These are phyloP conservation scores for Procambarus virginalis DNA, from an alignment of 1,140 invertebrate species.

Conservation along the genomic window DNA sequence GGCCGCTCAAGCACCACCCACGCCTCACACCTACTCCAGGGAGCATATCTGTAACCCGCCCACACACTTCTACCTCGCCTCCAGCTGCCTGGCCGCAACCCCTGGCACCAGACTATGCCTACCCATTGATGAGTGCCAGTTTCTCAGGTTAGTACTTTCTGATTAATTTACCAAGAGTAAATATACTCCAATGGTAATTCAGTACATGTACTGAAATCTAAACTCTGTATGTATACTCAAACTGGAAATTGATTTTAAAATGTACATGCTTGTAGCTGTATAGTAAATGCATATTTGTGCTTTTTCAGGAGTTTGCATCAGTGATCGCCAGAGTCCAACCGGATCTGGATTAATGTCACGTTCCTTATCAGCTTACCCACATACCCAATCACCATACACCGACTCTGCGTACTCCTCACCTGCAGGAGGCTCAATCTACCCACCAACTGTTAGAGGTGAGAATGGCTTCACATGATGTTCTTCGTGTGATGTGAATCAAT, in stretches of 20 bases:
- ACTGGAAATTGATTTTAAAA: too few relatives aligned
- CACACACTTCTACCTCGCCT: conserved; percentile 42
- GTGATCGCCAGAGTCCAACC: conserved; percentile 34
- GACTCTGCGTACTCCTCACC: conserved; percentile 64
- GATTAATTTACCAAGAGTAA: not conserved
- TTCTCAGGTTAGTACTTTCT: conserved; percentile 64
- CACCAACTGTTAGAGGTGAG: conserved; percentile 69
- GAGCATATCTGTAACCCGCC: conserved; percentile 5
- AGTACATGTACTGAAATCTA: too few relatives aligned
- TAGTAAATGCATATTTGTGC: too few relatives aligned
- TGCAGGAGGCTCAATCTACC: conserved; percentile 64
- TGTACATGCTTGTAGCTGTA: too few relatives aligned
- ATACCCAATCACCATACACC: conserved; percentile 43
- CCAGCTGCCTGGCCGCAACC: conserved; percentile 23
- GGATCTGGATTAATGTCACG: conserved; percentile 28
- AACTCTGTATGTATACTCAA: too few relatives aligned
- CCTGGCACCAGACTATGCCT: conserved; percentile 29
- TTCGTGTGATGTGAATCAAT: not conserved
- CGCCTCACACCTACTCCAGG: conserved; percentile 19
- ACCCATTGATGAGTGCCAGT: conserved; percentile 60
- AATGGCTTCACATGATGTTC: not conserved
- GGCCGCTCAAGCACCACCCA: conserved; percentile 64
- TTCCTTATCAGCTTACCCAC: conserved; percentile 53
- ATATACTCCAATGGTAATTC: not conserved
- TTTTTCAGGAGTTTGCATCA: conserved; percentile 49